These are phyloP conservation scores for Nomada flava DNA, from an alignment of 2,888 invertebrate species.

Conservation along the genomic window DNA sequence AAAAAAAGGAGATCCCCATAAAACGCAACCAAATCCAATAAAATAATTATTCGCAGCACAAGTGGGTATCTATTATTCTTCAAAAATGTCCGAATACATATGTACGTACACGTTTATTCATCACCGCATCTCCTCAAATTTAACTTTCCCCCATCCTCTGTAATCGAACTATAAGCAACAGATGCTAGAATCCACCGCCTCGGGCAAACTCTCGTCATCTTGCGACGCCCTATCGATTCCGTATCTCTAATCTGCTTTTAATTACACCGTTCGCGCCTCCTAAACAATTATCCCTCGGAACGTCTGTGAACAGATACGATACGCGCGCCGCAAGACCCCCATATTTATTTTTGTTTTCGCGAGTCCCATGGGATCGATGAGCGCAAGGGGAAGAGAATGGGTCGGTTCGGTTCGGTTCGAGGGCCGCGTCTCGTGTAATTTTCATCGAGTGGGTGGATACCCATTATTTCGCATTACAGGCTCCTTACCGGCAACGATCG, in stretches of 20 bases:
- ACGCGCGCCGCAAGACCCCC: slow-evolving; percentile 13
- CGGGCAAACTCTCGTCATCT: slow-evolving; percentile 22
- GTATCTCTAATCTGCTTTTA: slow-evolving; percentile 61
- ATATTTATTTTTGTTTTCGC: slow-evolving; percentile 29
- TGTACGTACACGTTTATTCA: too few relatives aligned
- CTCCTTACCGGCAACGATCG: slow-evolving; percentile 66
- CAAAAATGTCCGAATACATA: too few relatives aligned
- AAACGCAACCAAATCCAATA: too few relatives aligned
- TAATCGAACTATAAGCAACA: not conserved
- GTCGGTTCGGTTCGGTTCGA: slow-evolving; percentile 27
- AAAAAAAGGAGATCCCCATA: too few relatives aligned
- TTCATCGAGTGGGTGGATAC: slow-evolving; percentile 75
- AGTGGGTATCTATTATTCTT: too few relatives aligned
- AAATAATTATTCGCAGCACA: too few relatives aligned
- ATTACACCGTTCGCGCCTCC: slow-evolving; percentile 60
- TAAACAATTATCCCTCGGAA: slow-evolving; percentile 66
- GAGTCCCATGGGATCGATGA: slow-evolving; percentile 27
- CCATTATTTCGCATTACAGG: slow-evolving; percentile 75
- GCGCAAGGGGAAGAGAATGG: slow-evolving; percentile 15
- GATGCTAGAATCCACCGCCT: slow-evolving; percentile 26
- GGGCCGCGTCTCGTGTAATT: slow-evolving; percentile 70
- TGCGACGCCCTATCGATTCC: not conserved
- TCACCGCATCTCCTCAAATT: too few relatives aligned
- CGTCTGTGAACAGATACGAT: slow-evolving; percentile 3
- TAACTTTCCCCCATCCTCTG: too few relatives aligned